Evolutionary conservation across 2,888 invertebrate genomes (phyloP).

Genomic region (Morpho achilles): DNA sequence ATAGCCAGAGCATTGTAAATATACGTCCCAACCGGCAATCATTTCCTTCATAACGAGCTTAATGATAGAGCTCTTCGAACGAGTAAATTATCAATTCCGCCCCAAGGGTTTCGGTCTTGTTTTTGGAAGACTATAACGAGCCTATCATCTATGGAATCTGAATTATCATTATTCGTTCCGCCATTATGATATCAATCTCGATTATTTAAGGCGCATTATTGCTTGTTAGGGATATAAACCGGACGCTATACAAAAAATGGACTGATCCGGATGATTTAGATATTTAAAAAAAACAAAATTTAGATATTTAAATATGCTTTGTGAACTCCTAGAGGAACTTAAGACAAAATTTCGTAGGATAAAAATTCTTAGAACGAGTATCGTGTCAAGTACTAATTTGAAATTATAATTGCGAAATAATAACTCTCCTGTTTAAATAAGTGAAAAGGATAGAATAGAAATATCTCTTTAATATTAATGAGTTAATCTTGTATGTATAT

Average conservation of each 20-base stretch:
- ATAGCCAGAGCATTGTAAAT: slow-evolving; percentile 55
- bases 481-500: too few species aligned
- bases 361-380: too few species aligned
- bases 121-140: slow-evolving; percentile 70
- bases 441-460: too few species aligned
- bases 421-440: too few species aligned
- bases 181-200: slow-evolving; percentile 39
- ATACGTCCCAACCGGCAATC: slow-evolving; percentile 67
- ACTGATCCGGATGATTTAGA: slow-evolving; percentile 15
- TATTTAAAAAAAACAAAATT: slow-evolving; percentile 2
- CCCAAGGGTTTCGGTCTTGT: slow-evolving; percentile 64
- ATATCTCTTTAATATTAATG: too few species aligned
- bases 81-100: slow-evolving; percentile 78
- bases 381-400: too few species aligned
- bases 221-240: slow-evolving; percentile 20
- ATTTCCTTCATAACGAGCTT: slow-evolving; percentile 63
- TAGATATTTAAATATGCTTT: slow-evolving; percentile 2
- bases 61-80: slow-evolving; percentile 73
- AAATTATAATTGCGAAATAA: too few species aligned
- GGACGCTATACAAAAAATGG: slow-evolving; percentile 14
- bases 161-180: slow-evolving; percentile 36
- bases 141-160: slow-evolving; percentile 50
- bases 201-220: slow-evolving; percentile 34
- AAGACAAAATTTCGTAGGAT: too few species aligned
- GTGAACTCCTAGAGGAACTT: too few species aligned